These are phyloP conservation scores for Dysidea cf. avara DNA, from an alignment of 37 sponge, comb jelly and placozoan genomes.

Conservation along the genomic window DNA sequence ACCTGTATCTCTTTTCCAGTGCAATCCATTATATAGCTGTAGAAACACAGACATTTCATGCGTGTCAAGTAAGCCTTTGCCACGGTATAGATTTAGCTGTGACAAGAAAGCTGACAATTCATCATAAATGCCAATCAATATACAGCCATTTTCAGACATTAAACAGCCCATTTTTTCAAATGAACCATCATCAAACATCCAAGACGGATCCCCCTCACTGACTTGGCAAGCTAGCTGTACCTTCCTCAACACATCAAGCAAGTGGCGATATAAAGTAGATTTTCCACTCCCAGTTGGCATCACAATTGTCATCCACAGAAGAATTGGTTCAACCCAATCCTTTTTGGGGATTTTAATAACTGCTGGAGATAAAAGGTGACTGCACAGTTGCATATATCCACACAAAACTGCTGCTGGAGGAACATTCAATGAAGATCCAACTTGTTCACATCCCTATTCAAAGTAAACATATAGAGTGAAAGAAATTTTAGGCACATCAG, in stretches of 20 bases:
- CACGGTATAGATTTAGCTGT: conserved; percentile 37
- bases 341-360: conserved; percentile 1
- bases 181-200: conserved; percentile 41
- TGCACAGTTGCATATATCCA: neutral
- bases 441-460: conserved; percentile 17
- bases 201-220: neutral
- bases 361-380: conserved; percentile 12
- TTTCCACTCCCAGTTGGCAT: conserved; percentile 35
- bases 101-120: conserved; percentile 44
- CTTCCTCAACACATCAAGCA: neutral
- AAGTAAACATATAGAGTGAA: neutral
- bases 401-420: conserved; percentile 24
- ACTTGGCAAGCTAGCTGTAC: neutral
- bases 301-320: conserved; percentile 20
- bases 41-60: conserved; percentile 49
- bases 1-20: conserved; percentile 52
- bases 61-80: conserved; percentile 15
- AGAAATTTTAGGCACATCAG: too few species aligned
- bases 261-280: conserved; percentile 8
- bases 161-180: conserved; percentile 61
- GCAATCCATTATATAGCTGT: conserved; percentile 29
- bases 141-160: conserved; percentile 35
- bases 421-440: conserved; percentile 22
- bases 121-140: conserved; percentile 44
- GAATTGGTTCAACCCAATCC: conserved; percentile 19